Conservation (phyloP, 1,140 invertebrate genomes). For the Aphelinus atriplicis region DNA sequence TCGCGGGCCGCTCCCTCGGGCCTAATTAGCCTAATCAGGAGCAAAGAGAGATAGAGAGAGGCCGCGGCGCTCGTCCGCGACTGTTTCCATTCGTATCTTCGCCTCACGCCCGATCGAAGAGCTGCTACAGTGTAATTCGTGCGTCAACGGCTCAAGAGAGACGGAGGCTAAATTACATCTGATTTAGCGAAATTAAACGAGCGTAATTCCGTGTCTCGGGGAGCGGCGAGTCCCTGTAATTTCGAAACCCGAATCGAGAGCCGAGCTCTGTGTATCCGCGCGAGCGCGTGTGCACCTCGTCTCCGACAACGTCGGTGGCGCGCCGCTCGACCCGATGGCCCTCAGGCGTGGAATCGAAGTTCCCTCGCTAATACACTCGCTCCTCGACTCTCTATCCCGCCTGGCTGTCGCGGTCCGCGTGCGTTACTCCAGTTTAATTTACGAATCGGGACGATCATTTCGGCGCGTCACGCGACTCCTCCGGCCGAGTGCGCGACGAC, state of each 20-base stretch:
- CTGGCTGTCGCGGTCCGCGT: background rate
- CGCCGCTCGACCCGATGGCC: slow-evolving; percentile 27
- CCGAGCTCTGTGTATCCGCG: too few relatives aligned
- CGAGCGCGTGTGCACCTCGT: background rate
- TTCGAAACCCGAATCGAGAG: slow-evolving; percentile 5
- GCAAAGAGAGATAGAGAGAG: too few relatives aligned
- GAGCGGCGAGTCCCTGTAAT: background rate
- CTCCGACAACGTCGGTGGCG: background rate
- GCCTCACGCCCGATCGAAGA: too few relatives aligned
- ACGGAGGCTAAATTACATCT: background rate
- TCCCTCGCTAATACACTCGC: slow-evolving; percentile 25
- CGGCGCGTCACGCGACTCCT: slow-evolving; percentile 30
- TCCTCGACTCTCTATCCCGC: background rate
- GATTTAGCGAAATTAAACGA: slow-evolving; percentile 20
- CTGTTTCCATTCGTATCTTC: too few relatives aligned
- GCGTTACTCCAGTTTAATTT: slow-evolving; percentile 47
- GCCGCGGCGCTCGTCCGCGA: too few relatives aligned
- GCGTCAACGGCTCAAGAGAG: too few relatives aligned
- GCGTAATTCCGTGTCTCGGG: background rate
- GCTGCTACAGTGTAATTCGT: too few relatives aligned
- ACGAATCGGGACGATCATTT: slow-evolving; percentile 49
- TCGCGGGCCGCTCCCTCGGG: too few relatives aligned
- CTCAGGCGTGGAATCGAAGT: slow-evolving; percentile 27
- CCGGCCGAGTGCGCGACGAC: too few relatives aligned
- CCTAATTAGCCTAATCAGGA: too few relatives aligned